phyloP scores from a whole-genome alignment of 2,797 vertebrate genomes.

The Philypnodon macrostomus region DNA sequence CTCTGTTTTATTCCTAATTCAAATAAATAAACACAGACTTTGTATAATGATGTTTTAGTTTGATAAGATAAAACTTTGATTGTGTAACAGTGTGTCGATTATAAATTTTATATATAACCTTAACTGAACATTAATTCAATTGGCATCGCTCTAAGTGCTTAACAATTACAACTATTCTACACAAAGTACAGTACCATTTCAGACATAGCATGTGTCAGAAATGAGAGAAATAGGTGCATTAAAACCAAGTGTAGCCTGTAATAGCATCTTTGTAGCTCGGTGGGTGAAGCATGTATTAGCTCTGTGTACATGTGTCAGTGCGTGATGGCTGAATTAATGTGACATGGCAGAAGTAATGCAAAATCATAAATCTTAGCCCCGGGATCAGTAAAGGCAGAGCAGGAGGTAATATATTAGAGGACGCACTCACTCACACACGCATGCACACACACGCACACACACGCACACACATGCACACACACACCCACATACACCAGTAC shows the following conservation, averaged over 20 bases:
- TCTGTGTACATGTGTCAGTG: slow-evolving; percentile 51
- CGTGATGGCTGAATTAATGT: slow-evolving; percentile 75
- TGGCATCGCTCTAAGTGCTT: too few relatives aligned
- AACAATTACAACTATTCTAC: too few relatives aligned
- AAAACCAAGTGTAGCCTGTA: slow-evolving; percentile 26
- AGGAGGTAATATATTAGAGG: slow-evolving; percentile 62
- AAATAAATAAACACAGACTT: too few relatives aligned
- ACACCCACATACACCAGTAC: slow-evolving; percentile 8
- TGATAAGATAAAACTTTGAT: too few relatives aligned
- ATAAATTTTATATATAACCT: too few relatives aligned
- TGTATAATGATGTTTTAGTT: too few relatives aligned
- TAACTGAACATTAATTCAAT: too few relatives aligned
- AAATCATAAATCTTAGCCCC: slow-evolving; percentile 76
- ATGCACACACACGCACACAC: slow-evolving; percentile 4
- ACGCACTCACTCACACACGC: slow-evolving; percentile 18
- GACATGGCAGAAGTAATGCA: slow-evolving; percentile 73
- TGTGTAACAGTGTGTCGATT: too few relatives aligned
- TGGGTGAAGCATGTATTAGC: slow-evolving; percentile 18
- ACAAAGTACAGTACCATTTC: too few relatives aligned
- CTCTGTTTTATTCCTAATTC: too few relatives aligned
- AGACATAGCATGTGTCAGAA: slow-evolving; percentile 23
- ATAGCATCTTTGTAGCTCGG: slow-evolving; percentile 33
- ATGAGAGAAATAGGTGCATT: neutral
- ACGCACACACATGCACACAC: slow-evolving; percentile 5
- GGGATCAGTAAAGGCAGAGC: slow-evolving; percentile 60